Evolutionary conservation across 2,797 vertebrate genomes (phyloP), one percentile per base, ranked within the genome.

Genomic region (Dallia pectoralis): DNA sequence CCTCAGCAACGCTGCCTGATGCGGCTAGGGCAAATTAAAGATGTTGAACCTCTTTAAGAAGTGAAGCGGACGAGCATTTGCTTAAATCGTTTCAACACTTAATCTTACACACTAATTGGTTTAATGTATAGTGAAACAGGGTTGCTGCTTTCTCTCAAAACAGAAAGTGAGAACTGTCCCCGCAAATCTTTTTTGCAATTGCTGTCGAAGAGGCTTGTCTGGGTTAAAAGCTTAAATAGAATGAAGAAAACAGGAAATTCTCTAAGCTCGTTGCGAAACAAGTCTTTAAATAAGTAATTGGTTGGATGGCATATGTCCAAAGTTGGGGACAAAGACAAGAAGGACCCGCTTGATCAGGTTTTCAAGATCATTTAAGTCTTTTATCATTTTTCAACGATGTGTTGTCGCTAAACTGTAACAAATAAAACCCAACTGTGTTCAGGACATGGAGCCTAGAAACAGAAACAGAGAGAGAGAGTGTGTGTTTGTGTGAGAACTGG

Each of bases 111-210:
- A 74, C 67, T 89, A 89, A 86, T 90, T 89, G 89, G 86, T 82
- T 89, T 89, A 88, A 90, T 88, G 86, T 89, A 89, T 87, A 90
- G 88, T 91, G 85, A 88, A 89, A 88, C 84, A 80, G 75, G 79
- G 82, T 81, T 32, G 79, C 77, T 86, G 86, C 82, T 86, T 89
- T 82, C 79, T 80, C 82, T 81, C 81, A 73, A n/a, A 83, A 84
- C 69, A 79, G 64, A 81, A 87, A 89, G 82, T 79, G 84, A 74
- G 81, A 81, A 87, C 81, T 74, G 75, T 74, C 85, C 74, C 79
- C 69, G 80, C 72, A 67, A 44, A 44, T 85, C 84, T 78, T 56
- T 72, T 19, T 40, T 80, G 68, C 65, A 87, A 73, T 71, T 77
- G 76, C 84, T 87, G 86, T 89, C 88, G 82, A 79, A 76, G 6